These are phyloP conservation scores for Cyanoderma ruficeps DNA, from an alignment of 2,113 vertebrate species.

Conservation along the genomic window DNA sequence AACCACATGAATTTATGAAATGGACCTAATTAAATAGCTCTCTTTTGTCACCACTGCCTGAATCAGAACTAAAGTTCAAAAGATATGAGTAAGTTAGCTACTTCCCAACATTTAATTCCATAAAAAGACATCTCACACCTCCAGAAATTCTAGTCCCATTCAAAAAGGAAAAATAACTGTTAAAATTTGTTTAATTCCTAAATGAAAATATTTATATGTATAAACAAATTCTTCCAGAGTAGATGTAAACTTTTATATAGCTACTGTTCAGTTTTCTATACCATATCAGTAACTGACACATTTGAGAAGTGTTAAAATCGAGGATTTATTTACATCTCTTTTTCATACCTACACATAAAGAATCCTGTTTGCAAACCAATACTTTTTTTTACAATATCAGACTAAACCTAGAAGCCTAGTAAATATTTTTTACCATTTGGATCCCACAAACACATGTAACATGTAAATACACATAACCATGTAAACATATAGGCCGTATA, in stretches of 20 bases:
- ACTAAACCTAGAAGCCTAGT: background rate
- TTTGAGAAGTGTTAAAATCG: background rate
- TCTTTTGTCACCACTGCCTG: background rate
- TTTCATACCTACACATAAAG: background rate
- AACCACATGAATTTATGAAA: background rate
- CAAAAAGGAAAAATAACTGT: background rate
- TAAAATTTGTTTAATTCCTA: background rate
- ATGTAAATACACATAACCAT: background rate
- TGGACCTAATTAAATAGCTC: background rate
- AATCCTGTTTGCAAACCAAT: background rate
- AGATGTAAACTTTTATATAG: background rate
- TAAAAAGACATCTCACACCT: background rate
- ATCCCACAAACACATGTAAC: accelerated
- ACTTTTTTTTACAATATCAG: background rate
- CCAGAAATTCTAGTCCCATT: background rate
- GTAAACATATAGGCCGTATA: accelerated
- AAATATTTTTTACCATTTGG: background rate
- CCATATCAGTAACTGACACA: background rate
- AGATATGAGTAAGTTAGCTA: background rate
- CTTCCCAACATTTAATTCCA: background rate
- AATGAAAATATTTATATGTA: background rate
- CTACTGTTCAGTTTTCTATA: background rate
- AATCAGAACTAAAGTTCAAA: background rate
- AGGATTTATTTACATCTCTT: background rate
- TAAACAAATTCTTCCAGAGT: background rate